phyloP scores from a whole-genome alignment of 2,888 invertebrate species.

The Drosophila picticornis region DNA sequence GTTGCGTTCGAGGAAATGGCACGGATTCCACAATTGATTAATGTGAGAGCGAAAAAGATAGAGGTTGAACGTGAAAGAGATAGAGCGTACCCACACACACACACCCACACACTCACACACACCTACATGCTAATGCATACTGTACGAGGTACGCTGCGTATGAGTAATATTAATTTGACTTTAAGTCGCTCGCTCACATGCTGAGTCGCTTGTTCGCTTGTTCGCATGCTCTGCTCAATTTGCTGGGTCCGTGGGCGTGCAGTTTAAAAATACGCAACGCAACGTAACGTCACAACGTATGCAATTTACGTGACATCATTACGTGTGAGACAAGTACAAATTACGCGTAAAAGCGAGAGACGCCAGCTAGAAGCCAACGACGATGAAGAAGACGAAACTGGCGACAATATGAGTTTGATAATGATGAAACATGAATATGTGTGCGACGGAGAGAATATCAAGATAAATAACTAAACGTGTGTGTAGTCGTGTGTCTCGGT shows the following conservation, averaged over 20 bases:
- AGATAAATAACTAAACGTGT: slow-evolving; percentile 70
- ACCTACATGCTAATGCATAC: background rate
- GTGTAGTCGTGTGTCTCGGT: slow-evolving; percentile 26
- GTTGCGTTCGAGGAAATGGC: slow-evolving; percentile 67
- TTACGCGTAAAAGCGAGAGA: slow-evolving; percentile 63
- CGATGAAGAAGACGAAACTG: slow-evolving; percentile 46
- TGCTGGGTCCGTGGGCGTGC: slow-evolving; percentile 41
- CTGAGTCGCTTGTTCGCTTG: slow-evolving; percentile 28
- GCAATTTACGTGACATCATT: slow-evolving; percentile 83
- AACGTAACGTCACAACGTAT: slow-evolving; percentile 74
- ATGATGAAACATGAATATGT: slow-evolving; percentile 75
- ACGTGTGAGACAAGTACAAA: slow-evolving; percentile 82
- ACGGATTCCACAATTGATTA: slow-evolving; percentile 75
- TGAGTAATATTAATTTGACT: slow-evolving; percentile 79
- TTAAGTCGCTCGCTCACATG: slow-evolving; percentile 59
- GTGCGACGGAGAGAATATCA: slow-evolving; percentile 56
- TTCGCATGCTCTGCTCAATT: slow-evolving; percentile 49
- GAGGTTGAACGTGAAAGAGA: slow-evolving; percentile 9
- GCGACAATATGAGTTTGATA: slow-evolving; percentile 80
- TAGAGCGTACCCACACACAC: slow-evolving; percentile 11
- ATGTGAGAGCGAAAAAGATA: slow-evolving; percentile 25
- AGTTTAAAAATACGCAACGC: slow-evolving; percentile 65
- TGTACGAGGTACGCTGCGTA: slow-evolving; percentile 55
- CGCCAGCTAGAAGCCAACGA: slow-evolving; percentile 5
- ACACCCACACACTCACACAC: slow-evolving; percentile 14